Base-by-base conservation (phyloP, 2,888 invertebrate genomes). In the Aleiodes alternator region DNA sequence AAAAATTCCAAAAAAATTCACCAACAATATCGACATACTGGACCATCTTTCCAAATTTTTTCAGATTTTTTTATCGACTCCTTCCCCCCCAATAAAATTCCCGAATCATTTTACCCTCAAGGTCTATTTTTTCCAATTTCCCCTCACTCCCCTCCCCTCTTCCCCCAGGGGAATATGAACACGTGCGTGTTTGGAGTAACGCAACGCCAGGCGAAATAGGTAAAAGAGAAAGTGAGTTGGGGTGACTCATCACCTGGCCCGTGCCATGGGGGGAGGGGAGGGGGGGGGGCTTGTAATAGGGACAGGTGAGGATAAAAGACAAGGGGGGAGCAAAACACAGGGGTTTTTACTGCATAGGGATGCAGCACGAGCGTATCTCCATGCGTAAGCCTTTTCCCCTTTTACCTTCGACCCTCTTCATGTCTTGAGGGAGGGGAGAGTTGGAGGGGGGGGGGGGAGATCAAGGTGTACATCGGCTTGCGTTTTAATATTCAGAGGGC, bases 241-340 rank as follows among this genome's bases (percentile, higher is more conserved):
- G 87, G 84, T 87, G 88, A 88, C 84, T 88, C 88, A 88, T 87
- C 88, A 87, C 87, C 88, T 88, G 88, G 87, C 85, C 80, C 80
- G 79, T 77, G 76, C 71, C 81, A 75, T 73, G 50, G 55, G 56
- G 11, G 71, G 43, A 64, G 74, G 23, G 59, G 74, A 34, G 34
- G 6, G 34, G 34, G 34, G 34, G 57, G 31, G 72, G 69, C 51
- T 68, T 72, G 70, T 23, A 76, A 78, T 73, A 53, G 79, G 81
- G 85, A 85, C 86, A 86, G 86, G 86, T 86, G 86, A 84, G 78
- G 71, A 71, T 57, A 66, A 51, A 78, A 70, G 71, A 71, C 51
- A 73, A 73, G 73, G 76, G 69, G 75, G 76, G 23, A 23, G 23
- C 23, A 69, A 68, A 23, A 69, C 61, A 61, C 66, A 66, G 48